Evolutionary conservation across 1,140 invertebrate species (phyloP).

Genomic region (Stegodyphus mimosarum): DNA sequence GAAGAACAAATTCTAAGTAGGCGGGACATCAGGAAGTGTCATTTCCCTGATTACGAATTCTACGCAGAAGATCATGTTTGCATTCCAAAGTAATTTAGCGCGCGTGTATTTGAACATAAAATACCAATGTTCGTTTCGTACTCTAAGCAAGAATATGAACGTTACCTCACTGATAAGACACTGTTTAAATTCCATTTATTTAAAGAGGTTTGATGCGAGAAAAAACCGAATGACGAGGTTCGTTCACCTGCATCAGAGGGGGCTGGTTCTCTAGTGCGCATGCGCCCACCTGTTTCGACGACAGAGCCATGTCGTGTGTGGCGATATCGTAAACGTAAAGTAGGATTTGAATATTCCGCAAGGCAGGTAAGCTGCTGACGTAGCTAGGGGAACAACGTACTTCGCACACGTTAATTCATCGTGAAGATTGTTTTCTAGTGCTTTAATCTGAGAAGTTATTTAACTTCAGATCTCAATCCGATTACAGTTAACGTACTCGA

Average conservation of each 20-base stretch:
- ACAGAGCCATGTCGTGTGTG: not conserved
- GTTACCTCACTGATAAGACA: too few relatives aligned
- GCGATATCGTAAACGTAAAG: not conserved
- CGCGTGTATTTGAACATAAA: too few relatives aligned
- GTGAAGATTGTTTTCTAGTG: not conserved
- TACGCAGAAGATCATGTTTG: too few relatives aligned
- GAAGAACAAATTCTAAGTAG: too few relatives aligned
- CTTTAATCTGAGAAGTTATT: not conserved
- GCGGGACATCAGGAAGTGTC: too few relatives aligned
- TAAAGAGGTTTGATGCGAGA: not conserved
- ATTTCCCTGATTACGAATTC: too few relatives aligned
- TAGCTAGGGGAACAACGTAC: not conserved
- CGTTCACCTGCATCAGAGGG: not conserved
- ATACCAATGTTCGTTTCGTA: too few relatives aligned
- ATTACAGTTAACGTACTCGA: too few relatives aligned
- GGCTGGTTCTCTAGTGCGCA: not conserved
- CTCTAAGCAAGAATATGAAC: too few relatives aligned
- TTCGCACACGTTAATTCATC: not conserved
- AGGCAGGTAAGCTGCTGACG: not conserved
- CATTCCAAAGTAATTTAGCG: too few relatives aligned
- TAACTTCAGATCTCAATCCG: not conserved
- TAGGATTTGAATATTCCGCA: not conserved
- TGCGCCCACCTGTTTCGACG: not conserved
- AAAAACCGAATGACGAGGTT: not conserved
- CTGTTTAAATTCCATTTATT: not conserved